phyloP scores from a whole-genome alignment of 1,140 invertebrate genomes.

The Trichoplusia ni region DNA sequence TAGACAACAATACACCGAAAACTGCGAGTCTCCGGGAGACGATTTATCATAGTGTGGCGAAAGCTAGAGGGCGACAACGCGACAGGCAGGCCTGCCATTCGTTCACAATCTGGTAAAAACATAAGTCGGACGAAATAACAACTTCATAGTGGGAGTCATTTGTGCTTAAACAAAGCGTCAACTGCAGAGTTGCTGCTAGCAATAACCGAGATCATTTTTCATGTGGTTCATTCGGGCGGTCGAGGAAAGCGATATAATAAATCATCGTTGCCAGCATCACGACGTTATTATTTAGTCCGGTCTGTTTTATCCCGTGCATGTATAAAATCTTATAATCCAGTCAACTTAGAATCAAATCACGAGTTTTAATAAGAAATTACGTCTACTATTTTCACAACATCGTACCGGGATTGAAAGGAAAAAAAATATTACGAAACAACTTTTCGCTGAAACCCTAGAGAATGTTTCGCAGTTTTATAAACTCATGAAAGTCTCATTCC shows the following conservation, averaged over 20 bases:
- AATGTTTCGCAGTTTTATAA: neutral
- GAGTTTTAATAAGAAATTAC: too few relatives aligned
- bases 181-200: slow-evolving; percentile 74
- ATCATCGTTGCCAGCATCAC: slow-evolving; percentile 79
- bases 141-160: slow-evolving; percentile 77
- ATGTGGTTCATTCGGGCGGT: slow-evolving; percentile 77
- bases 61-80: slow-evolving; percentile 20
- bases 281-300: slow-evolving; percentile 77
- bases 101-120: slow-evolving; percentile 64
- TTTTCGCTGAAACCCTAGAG: neutral
- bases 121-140: slow-evolving; percentile 68
- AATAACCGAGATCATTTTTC: slow-evolving; percentile 80
- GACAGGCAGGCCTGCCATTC: slow-evolving; percentile 13
- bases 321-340: slow-evolving; percentile 49
- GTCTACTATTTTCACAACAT: too few relatives aligned
- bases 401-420: slow-evolving; percentile 19
- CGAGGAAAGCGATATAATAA: slow-evolving; percentile 79
- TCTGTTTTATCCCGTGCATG: slow-evolving; percentile 69
- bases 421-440: slow-evolving; percentile 11
- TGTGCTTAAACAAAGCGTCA: slow-evolving; percentile 81
- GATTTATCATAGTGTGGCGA: slow-evolving; percentile 59
- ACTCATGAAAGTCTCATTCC: neutral
- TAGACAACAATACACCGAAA: slow-evolving; percentile 17
- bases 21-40: slow-evolving; percentile 32
- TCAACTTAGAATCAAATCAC: slow-evolving; percentile 6